A percentile compares a stretch with the other conserved stretches of the same genome.
Conservation (phyloP, 2,797 vertebrate genomes). For the Thamnophis elegans region DNA sequence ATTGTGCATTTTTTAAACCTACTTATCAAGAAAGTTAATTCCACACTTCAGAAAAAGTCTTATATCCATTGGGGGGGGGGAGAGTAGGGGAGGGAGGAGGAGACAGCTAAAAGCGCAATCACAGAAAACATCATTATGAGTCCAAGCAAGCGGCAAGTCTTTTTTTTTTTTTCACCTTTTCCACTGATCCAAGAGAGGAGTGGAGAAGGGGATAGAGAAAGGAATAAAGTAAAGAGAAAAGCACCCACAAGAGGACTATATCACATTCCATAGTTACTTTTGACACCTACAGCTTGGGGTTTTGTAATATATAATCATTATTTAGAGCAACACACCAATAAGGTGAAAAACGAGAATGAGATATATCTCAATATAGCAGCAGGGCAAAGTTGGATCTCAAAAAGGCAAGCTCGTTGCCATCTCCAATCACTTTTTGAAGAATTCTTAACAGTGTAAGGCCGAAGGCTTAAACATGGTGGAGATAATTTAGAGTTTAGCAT, state of each 20-base stretch:
- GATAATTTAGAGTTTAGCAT: constrained; percentile 51
- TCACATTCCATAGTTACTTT: constrained; percentile 80
- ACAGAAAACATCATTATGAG: constrained; percentile 74
- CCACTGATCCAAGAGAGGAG: constrained; percentile 71
- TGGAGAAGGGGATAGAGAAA: constrained; percentile 69
- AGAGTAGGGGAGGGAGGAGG: constrained; percentile 67
- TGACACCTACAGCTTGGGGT: constrained; percentile 73
- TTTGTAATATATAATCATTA: constrained; percentile 67
- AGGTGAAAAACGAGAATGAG: constrained; percentile 49
- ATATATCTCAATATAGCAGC: constrained; percentile 44
- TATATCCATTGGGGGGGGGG: constrained; percentile 72
- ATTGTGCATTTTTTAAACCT: constrained; percentile 81
- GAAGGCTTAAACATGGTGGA: constrained; percentile 36
- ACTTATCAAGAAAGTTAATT: constrained; percentile 81
- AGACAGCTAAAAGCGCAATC: constrained; percentile 77
- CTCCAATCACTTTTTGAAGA: constrained; percentile 48
- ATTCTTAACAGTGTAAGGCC: constrained; percentile 35
- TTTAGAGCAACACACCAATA: constrained; percentile 71
- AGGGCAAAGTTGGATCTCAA: constrained; percentile 38
- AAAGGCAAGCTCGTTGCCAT: constrained; percentile 48
- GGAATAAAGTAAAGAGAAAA: constrained; percentile 61
- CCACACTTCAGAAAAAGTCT: constrained; percentile 74
- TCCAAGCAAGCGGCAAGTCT: constrained; percentile 76
- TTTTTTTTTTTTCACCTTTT: constrained; percentile 76
- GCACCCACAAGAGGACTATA: constrained; percentile 77